Evolutionary conservation across 2,113 vertebrate species (phyloP).

Genomic region (Sakesphorus luctuosus): DNA sequence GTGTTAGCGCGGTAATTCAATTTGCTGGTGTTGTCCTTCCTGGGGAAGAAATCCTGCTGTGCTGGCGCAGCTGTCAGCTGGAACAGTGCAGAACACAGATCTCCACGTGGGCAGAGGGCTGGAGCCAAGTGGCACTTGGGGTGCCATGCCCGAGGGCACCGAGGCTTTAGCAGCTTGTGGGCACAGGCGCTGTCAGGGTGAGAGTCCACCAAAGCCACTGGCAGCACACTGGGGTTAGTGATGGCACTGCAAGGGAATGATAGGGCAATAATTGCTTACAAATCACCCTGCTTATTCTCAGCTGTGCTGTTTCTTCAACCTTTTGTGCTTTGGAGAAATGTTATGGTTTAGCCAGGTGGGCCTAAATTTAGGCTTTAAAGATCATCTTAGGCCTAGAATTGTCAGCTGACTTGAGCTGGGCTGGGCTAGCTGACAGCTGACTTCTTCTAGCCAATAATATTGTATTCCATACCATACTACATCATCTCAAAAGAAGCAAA

Average conservation of each 20-base stretch:
- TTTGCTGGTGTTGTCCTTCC: slow-evolving; percentile 3
- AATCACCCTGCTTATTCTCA: not conserved
- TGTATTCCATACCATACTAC: no score
- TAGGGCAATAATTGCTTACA: not conserved
- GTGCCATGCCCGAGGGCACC: not conserved
- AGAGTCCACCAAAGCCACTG: not conserved
- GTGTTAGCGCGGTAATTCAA: slow-evolving; percentile 18
- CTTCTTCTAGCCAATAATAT: no score
- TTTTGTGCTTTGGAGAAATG: not conserved
- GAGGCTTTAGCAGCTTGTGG: not conserved
- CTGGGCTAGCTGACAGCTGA: no score
- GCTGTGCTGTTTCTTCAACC: not conserved
- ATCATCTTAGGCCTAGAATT: no score
- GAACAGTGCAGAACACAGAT: not conserved
- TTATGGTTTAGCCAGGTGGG: no score
- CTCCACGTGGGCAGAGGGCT: not conserved
- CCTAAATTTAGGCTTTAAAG: no score
- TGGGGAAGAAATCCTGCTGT: not conserved
- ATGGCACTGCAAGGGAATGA: not conserved
- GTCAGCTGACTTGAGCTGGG: no score
- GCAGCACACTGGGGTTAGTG: not conserved
- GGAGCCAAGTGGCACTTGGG: not conserved
- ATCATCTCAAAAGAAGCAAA: no score
- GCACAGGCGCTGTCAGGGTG: not conserved
- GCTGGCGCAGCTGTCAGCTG: not conserved